Conservation (phyloP, 2,888 invertebrate species). For the Cremastinae sp. region DNA sequence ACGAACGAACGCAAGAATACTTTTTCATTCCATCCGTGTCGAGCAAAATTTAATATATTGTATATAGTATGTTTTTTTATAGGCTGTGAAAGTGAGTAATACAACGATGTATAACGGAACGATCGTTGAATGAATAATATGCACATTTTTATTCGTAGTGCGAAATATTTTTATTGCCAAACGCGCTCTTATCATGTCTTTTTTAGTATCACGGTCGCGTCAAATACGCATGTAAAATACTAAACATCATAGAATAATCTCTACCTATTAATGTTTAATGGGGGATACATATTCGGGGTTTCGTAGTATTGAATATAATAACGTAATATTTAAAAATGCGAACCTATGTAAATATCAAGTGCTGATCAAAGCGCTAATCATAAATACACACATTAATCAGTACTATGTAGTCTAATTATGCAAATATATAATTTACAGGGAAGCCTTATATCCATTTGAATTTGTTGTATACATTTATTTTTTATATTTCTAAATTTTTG, state of each 20-base stretch:
- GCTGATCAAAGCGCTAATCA: constrained; percentile 16
- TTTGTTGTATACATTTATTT: too few relatives aligned
- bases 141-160: not conserved
- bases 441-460: too few relatives aligned
- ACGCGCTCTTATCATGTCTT: constrained; percentile 10
- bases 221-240: constrained; percentile 13
- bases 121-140: constrained; percentile 27
- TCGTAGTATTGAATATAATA: constrained; percentile 20
- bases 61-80: constrained; percentile 63
- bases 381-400: constrained; percentile 41
- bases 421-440: too few relatives aligned
- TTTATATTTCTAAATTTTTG: too few relatives aligned
- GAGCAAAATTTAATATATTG: constrained; percentile 58
- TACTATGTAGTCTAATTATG: not conserved
- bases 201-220: not conserved
- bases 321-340: constrained; percentile 26
- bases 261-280: constrained; percentile 12
- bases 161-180: constrained; percentile 6
- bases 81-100: constrained; percentile 65
- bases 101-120: constrained; percentile 27
- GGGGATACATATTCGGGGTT: constrained; percentile 5
- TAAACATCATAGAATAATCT: not conserved
- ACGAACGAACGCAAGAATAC: constrained; percentile 13
- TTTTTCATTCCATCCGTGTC: constrained; percentile 52
- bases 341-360: constrained; percentile 55